phyloP scores from a whole-genome alignment of 1,140 invertebrate species.

The Drosophila takahashii region DNA sequence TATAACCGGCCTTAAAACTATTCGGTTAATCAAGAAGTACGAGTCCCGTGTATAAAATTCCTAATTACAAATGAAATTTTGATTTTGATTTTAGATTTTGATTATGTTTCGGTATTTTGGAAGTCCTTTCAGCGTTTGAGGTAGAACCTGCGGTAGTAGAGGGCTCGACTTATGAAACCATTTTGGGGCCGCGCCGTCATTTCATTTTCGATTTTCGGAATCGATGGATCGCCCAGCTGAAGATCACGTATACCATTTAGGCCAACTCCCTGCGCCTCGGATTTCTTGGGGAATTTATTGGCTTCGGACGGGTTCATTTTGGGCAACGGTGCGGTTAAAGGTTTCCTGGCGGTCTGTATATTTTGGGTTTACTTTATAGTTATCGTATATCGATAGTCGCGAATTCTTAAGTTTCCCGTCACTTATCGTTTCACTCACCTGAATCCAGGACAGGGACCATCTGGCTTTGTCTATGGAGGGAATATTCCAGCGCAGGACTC shows the following conservation, averaged over 20 bases:
- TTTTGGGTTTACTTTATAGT: neutral
- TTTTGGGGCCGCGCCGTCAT: neutral
- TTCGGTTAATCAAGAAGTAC: neutral
- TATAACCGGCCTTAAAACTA: neutral
- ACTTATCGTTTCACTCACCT: neutral
- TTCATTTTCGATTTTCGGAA: neutral
- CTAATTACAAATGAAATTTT: neutral
- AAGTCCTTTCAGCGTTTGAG: neutral
- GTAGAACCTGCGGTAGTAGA: constrained; percentile 1
- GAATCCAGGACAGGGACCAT: neutral
- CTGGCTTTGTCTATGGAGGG: neutral
- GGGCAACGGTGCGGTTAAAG: neutral
- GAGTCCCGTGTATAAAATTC: neutral
- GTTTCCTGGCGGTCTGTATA: neutral
- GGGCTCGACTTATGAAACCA: constrained; percentile 1
- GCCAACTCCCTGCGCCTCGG: neutral
- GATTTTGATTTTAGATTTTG: neutral
- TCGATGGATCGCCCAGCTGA: neutral
- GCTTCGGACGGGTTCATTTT: neutral
- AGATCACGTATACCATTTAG: neutral
- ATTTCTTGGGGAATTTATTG: neutral
- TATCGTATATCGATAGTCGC: too few relatives aligned
- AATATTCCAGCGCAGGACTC: neutral
- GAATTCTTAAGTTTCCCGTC: too few relatives aligned
- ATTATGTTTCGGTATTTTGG: neutral